Evolutionary conservation across 2,797 vertebrate genomes (phyloP).

Genomic region (Enteromius treurensis): DNA sequence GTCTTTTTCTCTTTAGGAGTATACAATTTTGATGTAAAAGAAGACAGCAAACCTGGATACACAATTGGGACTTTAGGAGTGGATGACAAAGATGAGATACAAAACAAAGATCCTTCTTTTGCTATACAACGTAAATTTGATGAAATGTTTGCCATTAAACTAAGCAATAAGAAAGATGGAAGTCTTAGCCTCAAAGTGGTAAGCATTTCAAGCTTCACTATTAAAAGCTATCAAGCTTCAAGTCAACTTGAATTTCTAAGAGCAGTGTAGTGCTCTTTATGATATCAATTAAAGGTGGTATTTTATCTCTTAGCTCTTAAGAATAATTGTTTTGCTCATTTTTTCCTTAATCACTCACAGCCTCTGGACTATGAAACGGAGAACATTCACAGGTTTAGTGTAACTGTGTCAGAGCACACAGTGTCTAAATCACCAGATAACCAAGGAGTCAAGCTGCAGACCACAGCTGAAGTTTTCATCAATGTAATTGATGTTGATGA

Average conservation of each 20-base stretch:
- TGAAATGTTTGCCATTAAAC: constrained; percentile 77
- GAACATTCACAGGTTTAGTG: constrained; percentile 75
- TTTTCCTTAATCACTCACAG: constrained; percentile 67
- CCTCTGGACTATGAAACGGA: constrained; percentile 85
- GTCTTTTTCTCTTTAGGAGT: not conserved
- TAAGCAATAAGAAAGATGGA: constrained; percentile 80
- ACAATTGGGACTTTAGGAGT: constrained; percentile 81
- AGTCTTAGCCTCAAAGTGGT: constrained; percentile 87
- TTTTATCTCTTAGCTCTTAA: not conserved
- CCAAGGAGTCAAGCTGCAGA: constrained; percentile 55
- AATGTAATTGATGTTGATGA: constrained; percentile 88
- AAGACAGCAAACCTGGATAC: constrained; percentile 79
- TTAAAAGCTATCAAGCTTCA: not conserved
- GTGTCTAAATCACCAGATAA: constrained; percentile 72
- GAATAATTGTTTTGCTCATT: not conserved
- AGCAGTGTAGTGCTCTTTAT: not conserved
- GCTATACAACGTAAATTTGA: constrained; percentile 63
- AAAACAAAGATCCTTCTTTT: constrained; percentile 88
- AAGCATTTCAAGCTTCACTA: constrained; percentile 27
- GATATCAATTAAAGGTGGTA: not conserved
- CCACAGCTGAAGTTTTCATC: constrained; percentile 77
- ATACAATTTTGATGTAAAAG: constrained; percentile 81
- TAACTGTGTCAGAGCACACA: constrained; percentile 82
- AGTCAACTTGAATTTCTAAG: not conserved
- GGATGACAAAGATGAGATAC: constrained; percentile 85